These are phyloP conservation scores for Protaetia brevitarsis DNA, from an alignment of 1,140 invertebrate genomes.

Conservation along the genomic window DNA sequence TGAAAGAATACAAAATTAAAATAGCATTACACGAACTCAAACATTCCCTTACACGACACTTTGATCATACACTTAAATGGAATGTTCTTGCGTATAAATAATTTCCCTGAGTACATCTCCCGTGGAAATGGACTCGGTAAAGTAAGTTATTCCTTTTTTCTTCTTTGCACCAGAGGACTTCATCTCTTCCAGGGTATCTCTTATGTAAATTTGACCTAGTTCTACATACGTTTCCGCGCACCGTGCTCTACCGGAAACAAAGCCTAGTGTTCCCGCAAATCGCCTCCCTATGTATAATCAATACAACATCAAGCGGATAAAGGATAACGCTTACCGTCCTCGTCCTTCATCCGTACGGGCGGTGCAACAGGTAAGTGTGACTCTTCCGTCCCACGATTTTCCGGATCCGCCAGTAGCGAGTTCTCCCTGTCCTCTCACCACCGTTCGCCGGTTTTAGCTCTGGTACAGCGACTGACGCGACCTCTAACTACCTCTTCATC, in stretches of 20 bases:
- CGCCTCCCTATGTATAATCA: constrained; percentile 10
- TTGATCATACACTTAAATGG: too few species aligned
- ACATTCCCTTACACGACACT: too few species aligned
- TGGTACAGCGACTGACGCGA: not conserved
- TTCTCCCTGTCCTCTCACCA: not conserved
- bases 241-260: not conserved
- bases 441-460: not conserved
- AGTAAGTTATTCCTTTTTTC: too few species aligned
- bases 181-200: too few species aligned
- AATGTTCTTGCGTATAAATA: too few species aligned
- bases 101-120: too few species aligned
- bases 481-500: not conserved
- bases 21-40: too few species aligned
- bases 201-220: too few species aligned
- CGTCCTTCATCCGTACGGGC: not conserved
- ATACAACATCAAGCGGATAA: constrained; percentile 13
- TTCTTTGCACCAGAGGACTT: too few species aligned
- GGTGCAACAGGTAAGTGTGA: not conserved
- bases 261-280: not conserved
- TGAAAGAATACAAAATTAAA: too few species aligned
- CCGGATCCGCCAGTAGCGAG: too few species aligned
- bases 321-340: not conserved
- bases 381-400: not conserved
- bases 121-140: too few species aligned
- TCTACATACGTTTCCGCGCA: not conserved